Evolutionary conservation across 2,797 vertebrate genomes (phyloP), one percentile per base, ranked within the genome.

Genomic region (Pseudochirops cupreus): DNA sequence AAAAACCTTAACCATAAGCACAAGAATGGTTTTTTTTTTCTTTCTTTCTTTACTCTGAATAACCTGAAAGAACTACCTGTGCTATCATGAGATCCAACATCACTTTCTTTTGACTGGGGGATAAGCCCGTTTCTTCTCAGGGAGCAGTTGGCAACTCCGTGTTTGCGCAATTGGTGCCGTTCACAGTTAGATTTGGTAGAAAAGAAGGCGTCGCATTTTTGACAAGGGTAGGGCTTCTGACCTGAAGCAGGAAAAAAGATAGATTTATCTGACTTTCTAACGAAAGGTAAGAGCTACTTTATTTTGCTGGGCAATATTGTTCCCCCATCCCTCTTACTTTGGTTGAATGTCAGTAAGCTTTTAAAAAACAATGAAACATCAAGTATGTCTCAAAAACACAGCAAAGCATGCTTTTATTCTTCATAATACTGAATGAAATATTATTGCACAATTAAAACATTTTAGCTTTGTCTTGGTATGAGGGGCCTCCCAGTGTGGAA

Each of bases 161-260:
- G 99, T 97, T 99, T 99, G 97, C 99, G 98, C 98, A 99, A 99
- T 98, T 99, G 99, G 99, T 99, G 99, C 96, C 99, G 99, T 99
- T 99, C 99, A 98, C 99, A 99, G 98, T 99, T 99, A 95, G 98
- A 99, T 98, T 99, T 99, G 98, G 99, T 99, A 98, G 99, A 99
- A 99, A 99, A 99, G 96, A 99, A 99, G 98, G 98, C 99, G 87
- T 98, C 99, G 90, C 99, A 99, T 97, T 99, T 99, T 4, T 99
- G 99, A 98, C 99, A 99, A 18, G 99, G 99, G 96, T 99, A 99
- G 14, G 99, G 99, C 98, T 99, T 99, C 98, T 99, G 99, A 98
- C 99, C 99, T 99, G 98, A 97, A 93, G 91, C 96, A 97, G 97
- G 95, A 98, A 95, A 95, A 97, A 98, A 98, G 97, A 98, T 12